A percentile compares a stretch with the other conserved stretches of the same genome.
These are phyloP conservation scores for Heliothis peltigera DNA, from an alignment of 2,888 invertebrate genomes.

Conservation along the genomic window DNA sequence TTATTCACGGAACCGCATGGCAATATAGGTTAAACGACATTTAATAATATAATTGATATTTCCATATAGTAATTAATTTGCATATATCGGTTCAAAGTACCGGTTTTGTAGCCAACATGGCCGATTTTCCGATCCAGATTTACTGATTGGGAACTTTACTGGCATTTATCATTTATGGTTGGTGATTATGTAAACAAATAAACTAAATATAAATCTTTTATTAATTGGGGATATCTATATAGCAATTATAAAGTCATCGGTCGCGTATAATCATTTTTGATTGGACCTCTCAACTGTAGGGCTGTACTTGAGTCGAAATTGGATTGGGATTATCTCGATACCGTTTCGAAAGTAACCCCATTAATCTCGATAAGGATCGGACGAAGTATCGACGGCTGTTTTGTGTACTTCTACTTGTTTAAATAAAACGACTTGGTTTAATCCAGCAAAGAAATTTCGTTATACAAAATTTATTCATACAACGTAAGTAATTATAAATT, in stretches of 20 bases:
- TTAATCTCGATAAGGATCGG: constrained; percentile 65
- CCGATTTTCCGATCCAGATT: constrained; percentile 40
- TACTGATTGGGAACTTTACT: constrained; percentile 28
- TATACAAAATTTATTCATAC: background rate
- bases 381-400: constrained; percentile 52
- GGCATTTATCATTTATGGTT: constrained; percentile 17
- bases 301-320: constrained; percentile 70
- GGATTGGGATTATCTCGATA: constrained; percentile 71
- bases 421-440: constrained; percentile 27
- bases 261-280: constrained; percentile 70
- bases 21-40: constrained; percentile 54
- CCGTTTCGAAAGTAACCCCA: constrained; percentile 62
- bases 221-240: constrained; percentile 2
- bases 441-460: constrained; percentile 19
- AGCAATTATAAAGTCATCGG: constrained; percentile 61
- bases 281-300: constrained; percentile 66
- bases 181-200: background rate
- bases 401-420: constrained; percentile 47
- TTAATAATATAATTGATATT: constrained; percentile 56
- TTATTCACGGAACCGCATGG: constrained; percentile 34
- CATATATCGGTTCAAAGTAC: constrained; percentile 52
- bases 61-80: constrained; percentile 54
- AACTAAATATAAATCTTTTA: constrained; percentile 6
- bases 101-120: constrained; percentile 43
- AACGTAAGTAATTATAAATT: background rate